phyloP scores from a whole-genome alignment of 2,888 invertebrate species.

The Nephrocerus scutellatus region DNA sequence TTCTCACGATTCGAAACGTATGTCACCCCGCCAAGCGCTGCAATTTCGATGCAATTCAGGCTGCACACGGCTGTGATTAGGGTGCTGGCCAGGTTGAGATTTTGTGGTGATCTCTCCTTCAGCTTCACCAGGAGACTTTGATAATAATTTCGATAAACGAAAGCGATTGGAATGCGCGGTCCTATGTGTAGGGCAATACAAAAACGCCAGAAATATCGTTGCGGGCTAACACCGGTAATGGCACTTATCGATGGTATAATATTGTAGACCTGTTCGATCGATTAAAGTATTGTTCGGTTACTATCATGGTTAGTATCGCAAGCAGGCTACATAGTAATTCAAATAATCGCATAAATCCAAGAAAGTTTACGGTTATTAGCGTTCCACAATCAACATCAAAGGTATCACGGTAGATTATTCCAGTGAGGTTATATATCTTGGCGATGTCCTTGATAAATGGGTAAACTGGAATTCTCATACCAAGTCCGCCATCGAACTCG shows the following conservation, averaged over 20 bases:
- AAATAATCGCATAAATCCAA: too few species aligned
- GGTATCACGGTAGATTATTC: background rate
- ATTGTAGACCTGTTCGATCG: conserved; percentile 71
- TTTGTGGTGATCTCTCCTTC: conserved; percentile 25
- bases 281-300: too few species aligned
- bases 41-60: conserved; percentile 77
- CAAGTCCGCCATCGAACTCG: too few species aligned
- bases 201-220: conserved; percentile 86
- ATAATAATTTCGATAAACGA: conserved; percentile 78
- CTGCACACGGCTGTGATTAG: conserved; percentile 69
- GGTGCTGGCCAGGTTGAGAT: conserved; percentile 50
- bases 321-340: too few species aligned
- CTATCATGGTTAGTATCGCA: too few species aligned
- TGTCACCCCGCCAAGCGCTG: conserved; percentile 82
- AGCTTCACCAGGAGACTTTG: conserved; percentile 49
- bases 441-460: too few species aligned
- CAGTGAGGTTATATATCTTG: too few species aligned
- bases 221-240: conserved; percentile 88
- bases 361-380: too few species aligned
- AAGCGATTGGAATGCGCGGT: conserved; percentile 81
- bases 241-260: conserved; percentile 93
- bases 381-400: background rate
- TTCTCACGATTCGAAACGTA: conserved; percentile 92
- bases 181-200: conserved; percentile 87
- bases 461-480: too few species aligned